Evolutionary conservation across 2,888 invertebrate species (phyloP).

Genomic region (Glomeris marginata): DNA sequence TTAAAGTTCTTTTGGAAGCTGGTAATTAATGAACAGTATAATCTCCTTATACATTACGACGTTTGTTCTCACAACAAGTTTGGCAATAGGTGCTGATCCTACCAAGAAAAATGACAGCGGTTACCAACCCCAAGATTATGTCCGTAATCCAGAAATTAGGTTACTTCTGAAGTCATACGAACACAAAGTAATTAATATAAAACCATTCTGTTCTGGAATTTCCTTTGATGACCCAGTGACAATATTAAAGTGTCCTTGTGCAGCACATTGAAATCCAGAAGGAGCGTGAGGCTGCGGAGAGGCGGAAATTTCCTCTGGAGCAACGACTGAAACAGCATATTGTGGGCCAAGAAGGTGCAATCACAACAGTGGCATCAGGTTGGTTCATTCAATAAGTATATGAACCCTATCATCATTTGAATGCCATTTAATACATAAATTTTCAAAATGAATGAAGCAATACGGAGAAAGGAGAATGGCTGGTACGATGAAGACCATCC

Average conservation of each 20-base stretch:
- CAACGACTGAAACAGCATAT: conserved; percentile 63
- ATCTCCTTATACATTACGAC: too few relatives aligned
- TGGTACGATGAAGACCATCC: conserved; percentile 89
- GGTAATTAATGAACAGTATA: conserved; percentile 32
- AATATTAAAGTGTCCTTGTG: conserved; percentile 15
- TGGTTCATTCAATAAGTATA: conserved; percentile 20
- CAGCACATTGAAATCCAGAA: conserved; percentile 30
- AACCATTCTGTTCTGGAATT: not conserved
- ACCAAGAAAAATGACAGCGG: conserved; percentile 60
- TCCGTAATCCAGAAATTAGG: conserved; percentile 45
- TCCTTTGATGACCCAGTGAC: not conserved
- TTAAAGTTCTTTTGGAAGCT: conserved; percentile 48
- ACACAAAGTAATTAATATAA: not conserved
- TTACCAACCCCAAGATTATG: conserved; percentile 57
- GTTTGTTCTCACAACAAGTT: not conserved
- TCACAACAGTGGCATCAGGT: conserved; percentile 59
- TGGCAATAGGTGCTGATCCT: conserved; percentile 31
- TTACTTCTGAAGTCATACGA: not conserved
- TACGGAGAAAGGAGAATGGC: conserved; percentile 79
- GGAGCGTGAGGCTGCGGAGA: conserved; percentile 56
- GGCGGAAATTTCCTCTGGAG: conserved; percentile 66
- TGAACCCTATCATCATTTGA: not conserved
- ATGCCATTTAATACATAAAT: conserved; percentile 15
- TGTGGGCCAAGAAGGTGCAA: conserved; percentile 72
- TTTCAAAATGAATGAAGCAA: conserved; percentile 37